A percentile compares a stretch with the other conserved stretches of the same genome.
Conservation (phyloP, 2,113 vertebrate genomes). For the Ceyx cyanopectus region DNA sequence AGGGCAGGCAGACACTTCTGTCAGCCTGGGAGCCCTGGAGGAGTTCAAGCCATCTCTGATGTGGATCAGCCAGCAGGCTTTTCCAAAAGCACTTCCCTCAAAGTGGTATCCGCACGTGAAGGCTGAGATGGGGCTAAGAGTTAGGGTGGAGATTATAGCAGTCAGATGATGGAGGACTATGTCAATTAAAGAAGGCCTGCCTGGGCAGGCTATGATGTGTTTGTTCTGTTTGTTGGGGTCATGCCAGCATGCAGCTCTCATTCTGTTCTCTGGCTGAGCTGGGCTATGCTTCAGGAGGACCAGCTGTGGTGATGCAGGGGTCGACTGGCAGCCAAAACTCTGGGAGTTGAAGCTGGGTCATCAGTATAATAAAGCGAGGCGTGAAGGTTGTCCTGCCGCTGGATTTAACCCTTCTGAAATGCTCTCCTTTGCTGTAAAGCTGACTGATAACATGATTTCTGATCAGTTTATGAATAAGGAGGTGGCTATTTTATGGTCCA, state of each 20-base stretch:
- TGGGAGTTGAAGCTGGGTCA: not conserved
- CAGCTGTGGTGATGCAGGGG: not conserved
- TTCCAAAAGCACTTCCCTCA: not conserved
- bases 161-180: not conserved
- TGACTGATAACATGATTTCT: not conserved
- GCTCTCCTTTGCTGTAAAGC: not conserved
- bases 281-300: not conserved
- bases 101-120: not conserved
- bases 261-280: not conserved
- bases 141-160: not conserved
- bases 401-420: not conserved
- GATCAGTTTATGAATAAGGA: not conserved
- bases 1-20: not conserved
- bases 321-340: not conserved
- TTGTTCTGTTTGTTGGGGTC: not conserved
- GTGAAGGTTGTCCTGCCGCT: not conserved
- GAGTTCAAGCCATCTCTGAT: not conserved
- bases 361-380: not conserved
- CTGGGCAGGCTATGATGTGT: not conserved
- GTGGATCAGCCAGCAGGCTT: not conserved
- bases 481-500: not conserved
- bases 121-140: not conserved
- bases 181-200: not conserved
- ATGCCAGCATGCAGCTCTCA: not conserved
- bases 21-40: not conserved